Conservation (phyloP, 1,140 invertebrate genomes). For the Drosophila obscura region DNA sequence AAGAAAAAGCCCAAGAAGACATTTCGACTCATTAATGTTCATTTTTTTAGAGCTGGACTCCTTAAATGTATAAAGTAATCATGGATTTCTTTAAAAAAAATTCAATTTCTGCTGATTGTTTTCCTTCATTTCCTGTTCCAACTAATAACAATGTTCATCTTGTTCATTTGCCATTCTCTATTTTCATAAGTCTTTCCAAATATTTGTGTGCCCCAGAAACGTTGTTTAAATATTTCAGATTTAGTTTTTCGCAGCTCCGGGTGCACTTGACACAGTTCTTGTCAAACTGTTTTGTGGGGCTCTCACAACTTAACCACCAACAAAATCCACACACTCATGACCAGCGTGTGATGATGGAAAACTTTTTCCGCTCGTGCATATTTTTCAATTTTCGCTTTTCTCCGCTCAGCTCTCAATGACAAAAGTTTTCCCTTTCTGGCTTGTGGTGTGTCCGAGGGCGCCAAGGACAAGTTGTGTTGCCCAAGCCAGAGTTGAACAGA, state of each 20-base stretch:
- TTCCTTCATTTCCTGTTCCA: too few relatives aligned
- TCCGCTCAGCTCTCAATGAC: constrained; percentile 33
- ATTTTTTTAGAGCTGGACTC: too few relatives aligned
- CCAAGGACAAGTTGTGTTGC: constrained; percentile 50
- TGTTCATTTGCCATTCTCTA: too few relatives aligned
- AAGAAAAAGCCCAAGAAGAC: too few relatives aligned
- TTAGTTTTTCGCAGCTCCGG: constrained; percentile 7
- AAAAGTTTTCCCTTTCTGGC: constrained; percentile 63
- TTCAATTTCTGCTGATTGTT: too few relatives aligned
- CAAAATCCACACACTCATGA: constrained; percentile 29
- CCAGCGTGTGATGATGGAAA: constrained; percentile 59
- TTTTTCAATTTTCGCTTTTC: constrained; percentile 69
- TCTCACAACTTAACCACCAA: constrained; percentile 52
- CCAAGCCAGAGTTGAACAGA: constrained; percentile 25
- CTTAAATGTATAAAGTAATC: too few relatives aligned
- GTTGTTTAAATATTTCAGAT: constrained; percentile 54
- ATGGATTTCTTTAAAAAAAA: too few relatives aligned
- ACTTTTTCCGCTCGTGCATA: constrained; percentile 67
- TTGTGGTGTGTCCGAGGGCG: constrained; percentile 29
- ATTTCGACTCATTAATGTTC: too few relatives aligned
- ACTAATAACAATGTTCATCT: too few relatives aligned
- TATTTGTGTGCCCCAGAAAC: not conserved
- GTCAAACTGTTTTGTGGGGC: constrained; percentile 26
- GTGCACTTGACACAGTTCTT: constrained; percentile 69
- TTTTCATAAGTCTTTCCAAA: too few relatives aligned